Percentiles rank a stretch among this genome's conserved stretches.
Evolutionary conservation across 2,113 vertebrate genomes (phyloP).

Genomic region (Ctenomys sociabilis): DNA sequence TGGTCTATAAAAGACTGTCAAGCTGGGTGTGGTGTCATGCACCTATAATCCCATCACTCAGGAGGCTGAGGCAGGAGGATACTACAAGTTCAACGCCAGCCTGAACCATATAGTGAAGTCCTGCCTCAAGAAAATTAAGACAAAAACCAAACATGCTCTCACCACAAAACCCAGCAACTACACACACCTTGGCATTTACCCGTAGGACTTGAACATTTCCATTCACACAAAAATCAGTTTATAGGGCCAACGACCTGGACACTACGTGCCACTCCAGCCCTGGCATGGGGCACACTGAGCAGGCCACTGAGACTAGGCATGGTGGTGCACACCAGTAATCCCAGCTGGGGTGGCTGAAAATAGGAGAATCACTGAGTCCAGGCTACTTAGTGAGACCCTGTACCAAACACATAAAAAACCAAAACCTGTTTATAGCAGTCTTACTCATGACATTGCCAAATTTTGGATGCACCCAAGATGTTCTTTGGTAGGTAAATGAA

Average conservation of each 20-base stretch:
- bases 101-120: background rate
- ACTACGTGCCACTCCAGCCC: no score
- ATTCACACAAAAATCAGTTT: background rate
- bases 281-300: no score
- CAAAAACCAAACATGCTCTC: background rate
- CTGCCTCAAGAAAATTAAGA: background rate
- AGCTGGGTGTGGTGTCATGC: background rate
- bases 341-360: no score
- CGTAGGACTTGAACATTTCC: background rate
- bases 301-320: no score
- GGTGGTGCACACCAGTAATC: no score
- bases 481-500: background rate
- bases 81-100: background rate
- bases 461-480: background rate
- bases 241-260: no score
- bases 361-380: no score
- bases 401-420: no score
- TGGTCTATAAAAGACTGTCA: background rate
- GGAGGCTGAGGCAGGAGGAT: background rate
- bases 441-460: background rate
- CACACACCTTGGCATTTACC: background rate
- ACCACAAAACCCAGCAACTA: background rate
- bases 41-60: background rate
- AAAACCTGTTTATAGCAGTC: background rate
- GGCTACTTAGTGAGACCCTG: no score